Conservation (phyloP, 2,113 vertebrate genomes). For the Callithrix jacchus region DNA sequence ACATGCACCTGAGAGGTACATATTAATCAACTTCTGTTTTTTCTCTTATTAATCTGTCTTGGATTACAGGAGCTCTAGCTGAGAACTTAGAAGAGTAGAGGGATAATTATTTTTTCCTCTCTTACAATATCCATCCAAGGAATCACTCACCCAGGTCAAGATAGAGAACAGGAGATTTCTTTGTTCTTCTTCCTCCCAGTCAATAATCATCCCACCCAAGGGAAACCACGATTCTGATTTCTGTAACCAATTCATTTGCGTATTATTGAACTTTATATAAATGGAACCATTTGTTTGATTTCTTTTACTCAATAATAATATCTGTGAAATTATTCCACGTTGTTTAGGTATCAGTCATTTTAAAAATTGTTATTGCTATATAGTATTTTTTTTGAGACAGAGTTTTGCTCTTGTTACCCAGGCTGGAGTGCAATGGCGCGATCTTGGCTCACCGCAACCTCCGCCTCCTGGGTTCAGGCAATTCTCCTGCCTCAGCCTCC, state of each 20-base stretch:
- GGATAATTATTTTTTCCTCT: background rate
- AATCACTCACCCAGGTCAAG: background rate
- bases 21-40: background rate
- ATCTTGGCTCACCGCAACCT: too few relatives aligned
- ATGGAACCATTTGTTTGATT: too few relatives aligned
- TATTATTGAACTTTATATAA: background rate
- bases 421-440: too few relatives aligned
- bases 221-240: background rate
- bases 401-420: too few relatives aligned
- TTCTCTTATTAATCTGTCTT: background rate
- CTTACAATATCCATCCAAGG: background rate
- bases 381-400: background rate
- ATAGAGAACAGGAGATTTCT: background rate
- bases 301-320: too few relatives aligned
- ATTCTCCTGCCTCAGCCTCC: too few relatives aligned
- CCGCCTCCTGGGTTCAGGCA: too few relatives aligned
- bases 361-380: background rate
- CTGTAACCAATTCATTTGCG: background rate
- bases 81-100: background rate
- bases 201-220: accelerated
- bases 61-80: background rate
- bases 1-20: background rate
- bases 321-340: background rate
- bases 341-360: background rate
- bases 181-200: background rate